Evolutionary conservation across 2,888 invertebrate species (phyloP), one percentile per base, ranked within the genome.

Genomic region (Synergus itoensis): DNA sequence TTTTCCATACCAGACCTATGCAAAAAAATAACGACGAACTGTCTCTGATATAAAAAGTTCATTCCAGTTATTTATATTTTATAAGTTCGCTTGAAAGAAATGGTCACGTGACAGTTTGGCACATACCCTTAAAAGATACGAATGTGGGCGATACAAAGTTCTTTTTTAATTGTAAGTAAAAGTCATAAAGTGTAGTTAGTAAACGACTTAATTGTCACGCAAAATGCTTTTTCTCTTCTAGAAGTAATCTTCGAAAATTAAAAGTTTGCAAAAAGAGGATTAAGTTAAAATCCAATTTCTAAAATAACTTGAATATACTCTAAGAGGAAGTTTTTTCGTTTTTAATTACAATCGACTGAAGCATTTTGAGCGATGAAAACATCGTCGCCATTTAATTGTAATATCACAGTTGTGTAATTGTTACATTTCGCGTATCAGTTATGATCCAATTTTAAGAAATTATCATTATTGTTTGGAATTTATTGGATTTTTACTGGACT

Each of bases 351-450:
- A 60, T 60, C 60, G 60, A 60, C 21, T 60, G 21, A 60, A 12
- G 5, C 21, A 5, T 21, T 60, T 21, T 60, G 11, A 21, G 9
- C 12, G 21, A 60, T 45, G 45, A 14, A 14, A 45, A 45, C 4
- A 2, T 45, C 14, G 4, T 45, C 60, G 5, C 12, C 12, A 60
- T 60, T 60, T 60, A 21, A 12, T 60, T 60, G 12, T 60, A 21
- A 60, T 60, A 60, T 60, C 60, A 60, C 60, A 60, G 60, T 21
- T 60, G 4, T 60, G 60, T 60, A 60, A 12, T 16, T 53, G 14
- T 53, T 53, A 53, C 14, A 12, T 14, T 53, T 53, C 12, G 16
- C 48, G 36, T 36, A 4, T 36, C 36, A 36, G 36, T 36, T 5
- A 36, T 36, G 36, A 36, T 36, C 36, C 36, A 36, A 36, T 36